Base-by-base conservation (phyloP, 2,888 invertebrate species). In the Azorinus chamasolen region DNA sequence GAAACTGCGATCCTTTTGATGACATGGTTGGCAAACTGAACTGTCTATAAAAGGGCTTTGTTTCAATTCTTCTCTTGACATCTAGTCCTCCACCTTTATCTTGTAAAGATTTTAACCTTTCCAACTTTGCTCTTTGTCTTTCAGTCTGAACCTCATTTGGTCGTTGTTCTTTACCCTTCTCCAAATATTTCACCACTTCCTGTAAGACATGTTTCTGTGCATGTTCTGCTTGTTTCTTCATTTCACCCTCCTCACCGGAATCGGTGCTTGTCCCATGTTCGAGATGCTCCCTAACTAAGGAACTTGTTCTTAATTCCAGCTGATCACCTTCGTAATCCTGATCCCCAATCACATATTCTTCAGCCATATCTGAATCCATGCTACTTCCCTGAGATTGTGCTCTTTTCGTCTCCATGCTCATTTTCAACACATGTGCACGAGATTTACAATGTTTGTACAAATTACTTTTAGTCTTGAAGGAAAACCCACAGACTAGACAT, bases 401-500 rank as follows among this genome's bases (percentile, higher is more conserved):
- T 39, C 74, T 79, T 32, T 71, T 74, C 2, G 55, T 24, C 24
- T 74, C 62, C 20, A 74, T 63, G 43, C 64, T 84, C 14, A 83
- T 81, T 68, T 89, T 89, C 6, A 87, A 66, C 6, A 83, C 82
- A 77, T 92, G 92, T 0, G 89, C 83, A 27, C 89, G 78, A 2
- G 93, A 93, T 93, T 96, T 94, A 93, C 96, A 95, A 93, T 97
- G 97, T 93, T 98, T 98, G 93, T 97, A 97, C 84, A 97, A 95
- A 93, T 98, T 98, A 88, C 97, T 97, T 93, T 97, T 97, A 24
- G 98, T 98, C 94, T 98, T 98, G 94, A 98, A 98, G 88, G 97
- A 96, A 94, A 97, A 97, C 84, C 97, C 97, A 93, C 97, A 98
- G 84, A 96, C 96, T 88, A 95, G 94, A 94, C 97, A 98, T 32